phyloP scores from a whole-genome alignment of 2,113 vertebrate species.

The Ailurus styani region DNA sequence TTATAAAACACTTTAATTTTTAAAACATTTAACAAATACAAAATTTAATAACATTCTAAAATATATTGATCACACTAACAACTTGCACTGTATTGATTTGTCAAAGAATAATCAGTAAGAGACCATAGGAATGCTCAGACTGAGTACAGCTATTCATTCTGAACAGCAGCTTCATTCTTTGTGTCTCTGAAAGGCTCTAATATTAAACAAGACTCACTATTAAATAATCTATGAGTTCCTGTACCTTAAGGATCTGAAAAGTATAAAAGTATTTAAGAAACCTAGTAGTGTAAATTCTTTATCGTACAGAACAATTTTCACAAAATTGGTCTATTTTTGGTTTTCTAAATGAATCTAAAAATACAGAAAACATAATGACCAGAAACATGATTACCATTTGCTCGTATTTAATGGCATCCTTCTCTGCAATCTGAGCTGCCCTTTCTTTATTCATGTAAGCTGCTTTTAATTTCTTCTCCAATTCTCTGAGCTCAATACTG shows the following conservation, averaged over 20 bases:
- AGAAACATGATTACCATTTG: slow-evolving; percentile 83
- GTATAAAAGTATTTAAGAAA: neutral
- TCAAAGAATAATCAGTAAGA: neutral
- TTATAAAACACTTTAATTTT: neutral
- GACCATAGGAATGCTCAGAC: neutral
- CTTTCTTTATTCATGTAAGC: slow-evolving; percentile 92
- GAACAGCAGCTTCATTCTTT: neutral
- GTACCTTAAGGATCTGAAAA: neutral
- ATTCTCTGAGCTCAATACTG: slow-evolving; percentile 91
- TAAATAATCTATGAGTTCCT: neutral
- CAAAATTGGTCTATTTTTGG: neutral
- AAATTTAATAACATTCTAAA: neutral
- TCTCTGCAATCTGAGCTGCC: slow-evolving; percentile 93
- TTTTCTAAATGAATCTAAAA: slow-evolving; percentile 22
- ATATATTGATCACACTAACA: neutral
- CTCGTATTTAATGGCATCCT: slow-evolving; percentile 85
- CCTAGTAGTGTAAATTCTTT: neutral
- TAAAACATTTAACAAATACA: neutral
- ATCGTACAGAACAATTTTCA: neutral
- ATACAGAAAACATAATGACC: neutral
- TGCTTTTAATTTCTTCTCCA: slow-evolving; percentile 90
- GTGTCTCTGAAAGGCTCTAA: neutral
- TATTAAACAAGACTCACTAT: neutral
- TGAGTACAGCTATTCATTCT: neutral
- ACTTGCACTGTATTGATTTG: neutral